These are phyloP conservation scores for Aurelia aurita DNA, from an alignment of 30 jellyfish, hydroid and myxozoan genomes.

Conservation along the genomic window DNA sequence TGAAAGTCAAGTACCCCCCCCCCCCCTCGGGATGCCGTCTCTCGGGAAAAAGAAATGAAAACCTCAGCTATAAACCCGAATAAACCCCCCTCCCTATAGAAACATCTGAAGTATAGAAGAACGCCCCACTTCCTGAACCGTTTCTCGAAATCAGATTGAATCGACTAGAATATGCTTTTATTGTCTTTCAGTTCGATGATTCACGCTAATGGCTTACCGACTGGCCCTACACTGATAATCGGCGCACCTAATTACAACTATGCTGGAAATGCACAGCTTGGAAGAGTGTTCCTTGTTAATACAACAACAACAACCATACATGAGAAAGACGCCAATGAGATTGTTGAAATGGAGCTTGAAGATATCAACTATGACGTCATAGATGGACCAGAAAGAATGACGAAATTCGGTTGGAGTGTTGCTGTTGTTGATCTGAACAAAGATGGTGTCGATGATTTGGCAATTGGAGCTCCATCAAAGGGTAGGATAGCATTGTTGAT, in stretches of 20 bases:
- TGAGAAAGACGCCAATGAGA: no score
- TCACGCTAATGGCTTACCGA: conserved; percentile 32
- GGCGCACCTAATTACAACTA: conserved; percentile 79
- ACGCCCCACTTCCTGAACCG: no score
- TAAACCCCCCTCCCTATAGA: no score
- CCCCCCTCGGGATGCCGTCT: no score
- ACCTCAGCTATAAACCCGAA: no score
- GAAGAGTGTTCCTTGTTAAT: conserved; percentile 47
- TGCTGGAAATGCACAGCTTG: conserved; percentile 29
- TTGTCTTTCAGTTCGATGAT: conserved; percentile 34
- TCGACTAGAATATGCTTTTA: no score
- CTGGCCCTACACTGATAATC: conserved; percentile 51
- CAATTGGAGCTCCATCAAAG: conserved; percentile 77
- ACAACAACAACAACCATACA: background rate
- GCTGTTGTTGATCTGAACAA: conserved; percentile 63
- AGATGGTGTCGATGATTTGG: conserved; percentile 84
- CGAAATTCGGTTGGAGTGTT: conserved; percentile 80
- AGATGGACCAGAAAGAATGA: conserved; percentile 76
- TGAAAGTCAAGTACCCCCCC: no score
- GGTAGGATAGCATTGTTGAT: conserved; percentile 29
- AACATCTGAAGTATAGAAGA: no score
- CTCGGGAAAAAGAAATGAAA: no score
- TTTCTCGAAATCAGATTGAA: no score
- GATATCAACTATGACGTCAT: conserved; percentile 23
- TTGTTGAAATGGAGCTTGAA: background rate